Percentiles rank a stretch among this genome's conserved stretches.
phyloP scores from a whole-genome alignment of 2,113 vertebrate genomes.

The Seriola dumerili region DNA sequence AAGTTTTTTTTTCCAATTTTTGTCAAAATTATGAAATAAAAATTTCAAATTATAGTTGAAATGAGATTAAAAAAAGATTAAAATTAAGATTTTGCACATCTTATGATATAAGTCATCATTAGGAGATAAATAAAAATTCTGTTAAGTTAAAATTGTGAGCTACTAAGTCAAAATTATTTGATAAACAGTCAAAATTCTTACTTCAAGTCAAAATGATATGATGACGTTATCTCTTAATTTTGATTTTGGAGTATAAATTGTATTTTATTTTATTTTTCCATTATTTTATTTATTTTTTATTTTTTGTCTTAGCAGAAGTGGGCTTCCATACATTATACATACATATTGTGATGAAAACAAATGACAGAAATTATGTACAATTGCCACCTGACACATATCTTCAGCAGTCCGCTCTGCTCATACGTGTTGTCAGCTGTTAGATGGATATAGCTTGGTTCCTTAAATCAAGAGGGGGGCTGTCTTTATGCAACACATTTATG shows the following conservation, averaged over 20 bases:
- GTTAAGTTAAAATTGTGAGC: too few relatives aligned
- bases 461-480: too few relatives aligned
- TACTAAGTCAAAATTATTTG: too few relatives aligned
- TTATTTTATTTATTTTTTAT: not conserved
- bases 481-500: not conserved
- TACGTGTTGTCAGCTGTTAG: not conserved
- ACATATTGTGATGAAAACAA: not conserved
- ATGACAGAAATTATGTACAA: not conserved
- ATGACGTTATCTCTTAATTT: not conserved
- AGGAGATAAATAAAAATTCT: too few relatives aligned
- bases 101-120: too few relatives aligned
- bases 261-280: not conserved
- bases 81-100: too few relatives aligned
- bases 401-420: not conserved
- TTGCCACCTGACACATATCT: not conserved
- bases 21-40: too few relatives aligned
- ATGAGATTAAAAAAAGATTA: too few relatives aligned
- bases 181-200: too few relatives aligned
- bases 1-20: too few relatives aligned
- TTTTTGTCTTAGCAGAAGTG: not conserved
- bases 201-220: not conserved
- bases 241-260: not conserved
- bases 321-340: not conserved
- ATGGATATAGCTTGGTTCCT: not conserved
- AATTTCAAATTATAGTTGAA: too few relatives aligned